phyloP scores from a whole-genome alignment of 1,140 invertebrate species.

The Platyscapa corneri region DNA sequence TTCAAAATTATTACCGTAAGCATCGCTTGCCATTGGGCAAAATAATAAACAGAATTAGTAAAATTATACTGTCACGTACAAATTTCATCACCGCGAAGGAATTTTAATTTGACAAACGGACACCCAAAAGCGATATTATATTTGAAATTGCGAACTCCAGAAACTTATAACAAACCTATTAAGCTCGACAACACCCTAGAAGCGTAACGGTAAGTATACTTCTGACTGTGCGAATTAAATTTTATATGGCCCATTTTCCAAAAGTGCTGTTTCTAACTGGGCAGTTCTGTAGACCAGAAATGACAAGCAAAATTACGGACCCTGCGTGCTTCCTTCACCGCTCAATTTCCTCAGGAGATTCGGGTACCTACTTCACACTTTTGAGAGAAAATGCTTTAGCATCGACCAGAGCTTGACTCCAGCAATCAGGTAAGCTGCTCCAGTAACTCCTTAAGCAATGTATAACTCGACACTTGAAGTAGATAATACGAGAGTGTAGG shows the following conservation, averaged over 20 bases:
- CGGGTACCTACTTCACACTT: not conserved
- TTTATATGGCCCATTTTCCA: slow-evolving; percentile 1
- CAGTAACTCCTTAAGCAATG: not conserved
- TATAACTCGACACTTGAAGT: not conserved
- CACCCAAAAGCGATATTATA: not conserved
- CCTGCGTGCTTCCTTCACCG: not conserved
- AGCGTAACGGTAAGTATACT: not conserved
- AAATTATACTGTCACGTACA: not conserved
- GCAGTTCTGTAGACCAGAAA: not conserved
- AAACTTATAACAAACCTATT: not conserved
- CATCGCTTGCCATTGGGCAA: not conserved
- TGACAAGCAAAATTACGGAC: not conserved
- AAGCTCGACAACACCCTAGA: not conserved
- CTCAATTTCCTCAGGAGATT: not conserved
- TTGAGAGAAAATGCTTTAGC: not conserved
- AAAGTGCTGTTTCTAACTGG: not conserved
- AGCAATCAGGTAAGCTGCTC: not conserved
- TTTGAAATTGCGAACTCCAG: not conserved
- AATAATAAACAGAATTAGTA: not conserved
- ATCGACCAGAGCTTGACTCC: not conserved
- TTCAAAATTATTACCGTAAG: not conserved
- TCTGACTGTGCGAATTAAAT: slow-evolving; percentile 6
- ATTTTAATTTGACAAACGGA: slow-evolving; percentile 3
- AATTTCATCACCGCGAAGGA: not conserved
- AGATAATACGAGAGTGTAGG: not conserved